Conservation (phyloP, 30 jellyfish, hydroid and myxozoan species). For the Aurelia aurita region DNA sequence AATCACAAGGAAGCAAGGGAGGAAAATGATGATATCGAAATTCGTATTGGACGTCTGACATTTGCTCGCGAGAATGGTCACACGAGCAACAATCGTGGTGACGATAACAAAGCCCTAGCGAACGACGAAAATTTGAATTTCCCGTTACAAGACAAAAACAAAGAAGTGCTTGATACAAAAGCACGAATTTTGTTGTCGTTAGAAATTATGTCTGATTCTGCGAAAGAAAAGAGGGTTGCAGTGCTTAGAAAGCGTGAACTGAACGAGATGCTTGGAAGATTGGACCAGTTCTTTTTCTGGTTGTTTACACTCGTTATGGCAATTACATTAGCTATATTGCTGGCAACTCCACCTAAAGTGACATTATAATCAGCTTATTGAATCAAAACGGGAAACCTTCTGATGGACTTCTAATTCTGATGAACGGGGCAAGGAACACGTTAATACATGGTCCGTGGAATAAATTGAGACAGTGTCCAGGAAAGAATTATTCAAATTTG, state of each 20-base stretch:
- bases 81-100: no score
- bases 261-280: background rate
- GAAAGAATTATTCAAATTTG: background rate
- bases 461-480: no score
- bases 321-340: slow-evolving; percentile 15
- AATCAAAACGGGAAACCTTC: no score
- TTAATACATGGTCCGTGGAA: no score
- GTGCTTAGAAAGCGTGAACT: slow-evolving; percentile 1
- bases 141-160: background rate
- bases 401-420: no score
- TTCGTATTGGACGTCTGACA: no score
- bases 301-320: slow-evolving; percentile 26
- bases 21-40: no score
- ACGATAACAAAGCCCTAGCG: no score
- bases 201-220: slow-evolving; percentile 36
- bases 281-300: slow-evolving; percentile 59
- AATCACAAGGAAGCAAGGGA: background rate
- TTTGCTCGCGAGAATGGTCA: no score
- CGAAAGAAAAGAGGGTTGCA: slow-evolving; percentile 1
- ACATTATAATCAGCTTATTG: background rate
- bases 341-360: slow-evolving; percentile 43
- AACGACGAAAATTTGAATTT: no score
- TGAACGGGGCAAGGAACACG: no score
- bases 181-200: slow-evolving; percentile 2
- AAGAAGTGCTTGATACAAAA: background rate